Evolutionary conservation across 2,113 vertebrate genomes (phyloP), one percentile per base, ranked within the genome.

Genomic region (Lycaon pictus): DNA sequence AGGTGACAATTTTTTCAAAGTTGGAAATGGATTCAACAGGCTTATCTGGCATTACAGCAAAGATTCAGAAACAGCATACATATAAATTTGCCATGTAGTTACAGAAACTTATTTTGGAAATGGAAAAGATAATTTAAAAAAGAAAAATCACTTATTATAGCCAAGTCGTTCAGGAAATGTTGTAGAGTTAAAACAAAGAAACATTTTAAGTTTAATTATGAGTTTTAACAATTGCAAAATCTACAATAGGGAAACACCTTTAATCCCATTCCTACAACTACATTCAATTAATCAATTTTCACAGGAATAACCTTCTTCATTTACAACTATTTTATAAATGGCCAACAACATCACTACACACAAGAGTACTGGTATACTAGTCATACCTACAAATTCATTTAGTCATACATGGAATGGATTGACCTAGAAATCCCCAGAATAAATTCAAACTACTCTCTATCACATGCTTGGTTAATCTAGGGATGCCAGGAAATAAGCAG

Each of bases 271-370:
- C 55, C 37, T 83, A 11, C 43, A 92, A 77, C 67, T 71, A 89
- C 90, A 71, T 83, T 82, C 29, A 91, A 53, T 69, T 53, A 84
- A 90, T 85, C 76, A 58, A n/a, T 65, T 94, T 93, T 97, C 69
- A 72, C 19, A 88, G 29, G 6, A 95, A 92, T 51, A 92, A 35
- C 35, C 77, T 85, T 43, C 77, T 88, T 92, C 80, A 69, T 11
- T 56, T 55, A 37, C 11, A 13, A 56, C 55, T 82, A 91, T 9
- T 72, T n/a, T 76, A 88, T 58, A 29, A 74, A 67, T 48, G 32
- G 56, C 27, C 74, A 88, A 12, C 3, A 89, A 27, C 29, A n/a
- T 11, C 12, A 87, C 22, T 65, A 91, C 15, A 89, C 2, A 93
- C 51, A 35, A 72, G 16, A 71, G 48, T 62, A 82, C 25, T n/a